phyloP scores from a whole-genome alignment of 2,888 invertebrate genomes.

The Rhabditoides inermis region DNA sequence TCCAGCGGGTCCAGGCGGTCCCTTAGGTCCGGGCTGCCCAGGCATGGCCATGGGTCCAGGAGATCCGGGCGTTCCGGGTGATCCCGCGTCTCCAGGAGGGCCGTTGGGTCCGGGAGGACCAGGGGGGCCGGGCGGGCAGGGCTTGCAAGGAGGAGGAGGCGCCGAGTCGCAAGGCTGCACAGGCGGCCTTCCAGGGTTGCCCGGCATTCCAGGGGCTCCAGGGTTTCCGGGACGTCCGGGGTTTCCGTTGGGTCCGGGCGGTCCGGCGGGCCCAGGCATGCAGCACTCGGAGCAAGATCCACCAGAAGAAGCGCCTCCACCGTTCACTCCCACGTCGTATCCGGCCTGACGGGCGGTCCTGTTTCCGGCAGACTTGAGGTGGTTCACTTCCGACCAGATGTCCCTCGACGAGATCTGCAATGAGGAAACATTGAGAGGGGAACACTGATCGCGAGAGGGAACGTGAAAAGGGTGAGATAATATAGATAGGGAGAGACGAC shows the following conservation, averaged over 20 bases:
- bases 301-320: slow-evolving; percentile 17
- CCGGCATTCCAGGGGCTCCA: not conserved
- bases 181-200: no score
- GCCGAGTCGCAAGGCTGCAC: not conserved
- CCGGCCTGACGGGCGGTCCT: slow-evolving; percentile 10
- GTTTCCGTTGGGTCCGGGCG: no score
- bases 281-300: no score
- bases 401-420: slow-evolving; percentile 18
- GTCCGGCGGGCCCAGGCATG: slow-evolving; percentile 11
- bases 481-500: not conserved
- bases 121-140: not conserved
- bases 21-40: no score
- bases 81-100: not conserved
- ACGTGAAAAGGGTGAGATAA: not conserved
- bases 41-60: no score
- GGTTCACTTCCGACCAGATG: slow-evolving; percentile 16
- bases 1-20: not conserved
- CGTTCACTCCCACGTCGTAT: slow-evolving; percentile 12
- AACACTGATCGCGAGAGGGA: not conserved
- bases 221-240: not conserved
- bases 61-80: no score
- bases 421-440: not conserved
- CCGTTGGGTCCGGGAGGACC: no score
- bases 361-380: no score
- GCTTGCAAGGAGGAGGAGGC: not conserved